Base-by-base conservation (phyloP, 2,797 vertebrate species). In the Paedocypris micromegethes region DNA sequence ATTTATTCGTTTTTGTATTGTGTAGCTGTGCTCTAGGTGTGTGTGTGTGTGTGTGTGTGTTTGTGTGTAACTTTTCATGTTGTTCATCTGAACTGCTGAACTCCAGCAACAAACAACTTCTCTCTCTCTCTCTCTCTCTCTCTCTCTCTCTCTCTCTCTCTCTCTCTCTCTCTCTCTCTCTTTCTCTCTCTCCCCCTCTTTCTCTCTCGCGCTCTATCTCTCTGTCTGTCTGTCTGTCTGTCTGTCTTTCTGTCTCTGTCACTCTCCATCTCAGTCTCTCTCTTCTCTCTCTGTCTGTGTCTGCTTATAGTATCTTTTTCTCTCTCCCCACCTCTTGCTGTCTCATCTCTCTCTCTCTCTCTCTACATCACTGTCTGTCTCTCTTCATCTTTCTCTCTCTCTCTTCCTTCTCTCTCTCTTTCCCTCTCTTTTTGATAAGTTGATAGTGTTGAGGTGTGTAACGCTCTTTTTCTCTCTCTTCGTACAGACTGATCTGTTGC, bases 401-500 rank as follows among this genome's bases (percentile, higher is more conserved):
- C 23, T 23, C 23, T 23, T 23, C 23, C 23, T n/a, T n/a, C n/a
- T 23, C 23, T 23, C 23, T 23, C 23, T 23, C 23, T 23, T 23
- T 23, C 23, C 1, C 5, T 6, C 9, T 50, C n/a, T 61, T 23
- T 50, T 0, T 41, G 3, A 9, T 23, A 23, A 23, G 23, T 23
- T 23, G 2, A 3, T 41, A 6, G 7, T 41, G 4, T 9, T 49
- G 23, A 23, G 23, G 23, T 5, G 40, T 40, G 39, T 62, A 2
- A 62, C 4, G 45, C 4, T 38, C 40, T 44, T n/a, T 70, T 7
- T 41, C 8, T 66, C 5, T 60, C 58, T 41, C 6, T 3, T 67
- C 49, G 38, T 84, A 60, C 88, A 97, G 96, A 92, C 88, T 92
- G 81, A 91, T 93, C 90, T 86, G 91, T 88, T 91, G 75, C 93